phyloP scores from a whole-genome alignment of 2,113 vertebrate genomes.

The Coptodon bakossiorum region DNA sequence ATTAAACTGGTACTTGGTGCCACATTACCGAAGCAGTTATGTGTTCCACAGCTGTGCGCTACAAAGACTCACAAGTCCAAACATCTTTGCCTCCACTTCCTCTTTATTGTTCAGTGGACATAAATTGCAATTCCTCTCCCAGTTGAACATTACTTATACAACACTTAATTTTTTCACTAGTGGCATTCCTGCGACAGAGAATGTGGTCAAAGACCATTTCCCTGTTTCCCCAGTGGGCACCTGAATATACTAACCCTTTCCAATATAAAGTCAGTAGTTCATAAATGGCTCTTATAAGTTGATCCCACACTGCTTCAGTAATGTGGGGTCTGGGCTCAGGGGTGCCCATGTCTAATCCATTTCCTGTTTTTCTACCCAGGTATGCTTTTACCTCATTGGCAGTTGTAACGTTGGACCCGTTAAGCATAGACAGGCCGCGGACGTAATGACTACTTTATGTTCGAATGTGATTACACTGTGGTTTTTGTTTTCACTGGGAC shows the following conservation, averaged over 20 bases:
- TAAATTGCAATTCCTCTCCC: background rate
- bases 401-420: rapidly evolving
- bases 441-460: background rate
- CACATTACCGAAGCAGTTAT: background rate
- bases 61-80: background rate
- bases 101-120: background rate
- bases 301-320: background rate
- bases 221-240: background rate
- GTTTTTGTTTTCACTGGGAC: background rate
- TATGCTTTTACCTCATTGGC: background rate
- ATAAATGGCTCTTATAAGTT: background rate
- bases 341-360: background rate
- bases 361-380: background rate
- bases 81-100: background rate
- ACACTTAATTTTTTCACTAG: no score
- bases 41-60: background rate
- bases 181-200: background rate
- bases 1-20: background rate
- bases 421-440: background rate
- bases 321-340: background rate
- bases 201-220: background rate
- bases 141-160: background rate
- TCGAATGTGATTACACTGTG: background rate
- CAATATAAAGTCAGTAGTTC: background rate
- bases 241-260: background rate